Base-by-base conservation (phyloP, 2,888 invertebrate genomes). In the Artemia sinica region DNA sequence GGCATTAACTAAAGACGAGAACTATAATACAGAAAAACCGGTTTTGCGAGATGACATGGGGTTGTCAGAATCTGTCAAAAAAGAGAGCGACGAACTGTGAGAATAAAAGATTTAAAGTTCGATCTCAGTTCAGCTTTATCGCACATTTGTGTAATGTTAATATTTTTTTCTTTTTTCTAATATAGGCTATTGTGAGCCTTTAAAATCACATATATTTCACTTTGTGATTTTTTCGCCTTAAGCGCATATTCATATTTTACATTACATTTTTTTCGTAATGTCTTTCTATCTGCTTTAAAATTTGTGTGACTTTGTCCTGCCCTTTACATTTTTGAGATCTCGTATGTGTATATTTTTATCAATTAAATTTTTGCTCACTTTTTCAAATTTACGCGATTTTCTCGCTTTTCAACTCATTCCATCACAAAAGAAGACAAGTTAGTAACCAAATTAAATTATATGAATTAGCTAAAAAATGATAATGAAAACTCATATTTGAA, bases 181-280 rank as follows among this genome's bases (percentile, higher is more conserved):
- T 14, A 58, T 58, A 58, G 58, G 58, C 58, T 18, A 58, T 58
- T 58, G 58, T 58, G 58, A 58, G 58, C 58, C 58, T 58, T 58
- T 58, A 58, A 58, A 58, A 18, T 58, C 58, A 58, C 58, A 58
- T 9, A 58, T 58, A 58, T 58, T 14, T 14, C 58, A 58, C 58
- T 58, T 58, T 58, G 58, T 58, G 58, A 58, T 58, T 58, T 58
- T 58, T 58, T 58, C 58, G 58, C 58, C 58, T 58, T 58, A 58
- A 58, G 58, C 58, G 58, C 58, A 58, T 58, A 58, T 58, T 9
- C 58, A 58, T 58, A 58, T 58, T 58, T 58, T 8, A 58, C 8
- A 58, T 14, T 58, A 14, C 58, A 58, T n/a, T 14, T 58, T 58
- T 58, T 58, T 58, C 58, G 58, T 58, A 58, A 14, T 58, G 8